Conservation (phyloP, 2,797 vertebrate species). For the Catharus ustulatus region DNA sequence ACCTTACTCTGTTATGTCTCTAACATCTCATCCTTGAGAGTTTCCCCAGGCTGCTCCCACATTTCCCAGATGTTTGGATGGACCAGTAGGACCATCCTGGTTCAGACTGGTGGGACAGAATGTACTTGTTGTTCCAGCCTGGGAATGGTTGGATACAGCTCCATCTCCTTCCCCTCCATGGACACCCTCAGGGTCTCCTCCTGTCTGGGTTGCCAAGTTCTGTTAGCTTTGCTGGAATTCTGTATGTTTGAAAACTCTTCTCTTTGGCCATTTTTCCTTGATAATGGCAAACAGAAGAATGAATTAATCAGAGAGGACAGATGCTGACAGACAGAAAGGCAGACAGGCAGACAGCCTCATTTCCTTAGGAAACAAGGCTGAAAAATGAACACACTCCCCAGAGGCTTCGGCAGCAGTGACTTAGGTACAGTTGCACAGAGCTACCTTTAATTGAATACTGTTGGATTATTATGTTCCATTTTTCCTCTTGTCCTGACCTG, state of each 20-base stretch:
- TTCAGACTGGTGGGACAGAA: not conserved
- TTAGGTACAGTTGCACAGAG: slow-evolving; percentile 32
- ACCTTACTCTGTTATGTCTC: not conserved
- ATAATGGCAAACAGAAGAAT: not conserved
- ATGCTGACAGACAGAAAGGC: slow-evolving; percentile 28
- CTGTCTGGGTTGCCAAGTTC: not conserved
- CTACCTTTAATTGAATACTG: slow-evolving; percentile 58
- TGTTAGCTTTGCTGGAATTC: not conserved
- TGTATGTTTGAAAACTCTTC: not conserved
- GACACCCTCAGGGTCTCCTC: not conserved
- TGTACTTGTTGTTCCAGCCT: not conserved
- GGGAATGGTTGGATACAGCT: not conserved
- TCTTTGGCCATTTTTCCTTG: not conserved
- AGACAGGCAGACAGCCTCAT: slow-evolving; percentile 39
- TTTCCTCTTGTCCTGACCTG: slow-evolving; percentile 53
- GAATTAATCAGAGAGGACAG: not conserved
- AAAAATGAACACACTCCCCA: slow-evolving; percentile 21
- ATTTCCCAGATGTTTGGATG: not conserved
- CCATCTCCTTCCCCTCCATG: not conserved
- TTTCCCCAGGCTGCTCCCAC: not conserved
- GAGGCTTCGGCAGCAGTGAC: slow-evolving; percentile 32
- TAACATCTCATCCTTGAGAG: not conserved
- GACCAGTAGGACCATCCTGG: not conserved
- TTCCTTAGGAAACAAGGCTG: slow-evolving; percentile 57
- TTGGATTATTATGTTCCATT: slow-evolving; percentile 57